Evolutionary conservation across 92 coral and sea anemone genomes (phyloP), one percentile per base, ranked within the genome.

Genomic region (Siderastrea siderea): DNA sequence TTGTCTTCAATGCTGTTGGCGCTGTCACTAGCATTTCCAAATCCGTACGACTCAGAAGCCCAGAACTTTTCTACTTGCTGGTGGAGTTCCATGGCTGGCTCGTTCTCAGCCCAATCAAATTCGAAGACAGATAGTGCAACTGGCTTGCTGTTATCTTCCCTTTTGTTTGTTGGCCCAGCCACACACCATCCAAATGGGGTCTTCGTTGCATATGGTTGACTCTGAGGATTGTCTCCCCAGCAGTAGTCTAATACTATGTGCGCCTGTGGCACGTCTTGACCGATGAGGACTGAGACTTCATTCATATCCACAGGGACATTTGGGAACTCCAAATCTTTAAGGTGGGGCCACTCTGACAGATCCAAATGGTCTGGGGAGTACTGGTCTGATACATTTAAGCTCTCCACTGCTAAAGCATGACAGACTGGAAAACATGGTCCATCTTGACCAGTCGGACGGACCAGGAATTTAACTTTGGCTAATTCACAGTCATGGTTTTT

Each of bases 211-310:
- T 92, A 92, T 43, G 90, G 94, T 68, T 92, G 80, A 49, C 59
- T 80, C 81, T 66, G 90, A 8, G 90, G 94, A 51, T 59, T 58
- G 68, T 92, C 89, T 11, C 90, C 94, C 90, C 90, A 92, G 16
- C 90, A 51, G 43, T 92, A 79, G n/a, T 92, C 92, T 4, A 87
- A 63, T 3, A 92, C 89, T 54, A 84, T 62, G 70, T 91, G 94
- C 3, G 92, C 92, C 75, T 91, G 92, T 63, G 94, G 92, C 66
- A 90, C 85, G 46, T 84, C 93, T 72, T 90, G 86, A 47, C 93
- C 93, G 5, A 84, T 71, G 13, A 79, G 71, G n/a, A 84, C 84
- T 47, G 86, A 89, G 44, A 89, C 84, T 72, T 89, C 79, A 48
- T 68, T 69, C 63, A 84, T 51, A 26, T 26, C 38, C 38, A 26